phyloP scores from a whole-genome alignment of 2,888 invertebrate species.

The Tiliacea aurago region DNA sequence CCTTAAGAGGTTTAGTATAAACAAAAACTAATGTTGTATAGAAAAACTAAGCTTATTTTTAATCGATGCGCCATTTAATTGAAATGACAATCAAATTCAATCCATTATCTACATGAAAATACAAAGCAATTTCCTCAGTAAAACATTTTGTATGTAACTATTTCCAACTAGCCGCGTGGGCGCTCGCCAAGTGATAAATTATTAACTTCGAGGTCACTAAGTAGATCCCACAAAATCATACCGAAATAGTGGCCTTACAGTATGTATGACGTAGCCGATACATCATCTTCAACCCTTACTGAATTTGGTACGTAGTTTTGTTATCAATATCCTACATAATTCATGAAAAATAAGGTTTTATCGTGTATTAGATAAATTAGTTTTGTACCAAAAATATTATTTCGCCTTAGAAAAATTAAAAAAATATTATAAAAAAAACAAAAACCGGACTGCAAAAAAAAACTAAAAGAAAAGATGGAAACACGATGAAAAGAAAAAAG shows the following conservation, averaged over 20 bases:
- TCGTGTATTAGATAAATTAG: neutral
- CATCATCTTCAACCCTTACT: conserved; percentile 37
- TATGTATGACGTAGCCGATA: conserved; percentile 46
- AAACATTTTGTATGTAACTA: conserved; percentile 33
- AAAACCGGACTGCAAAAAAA: no score
- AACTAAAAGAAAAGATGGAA: no score
- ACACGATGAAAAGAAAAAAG: no score
- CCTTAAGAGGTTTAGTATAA: no score
- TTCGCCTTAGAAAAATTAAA: neutral
- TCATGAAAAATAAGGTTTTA: neutral
- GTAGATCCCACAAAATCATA: conserved; percentile 56
- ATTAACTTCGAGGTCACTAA: conserved; percentile 64
- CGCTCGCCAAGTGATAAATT: conserved; percentile 59
- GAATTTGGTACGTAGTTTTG: conserved; percentile 21
- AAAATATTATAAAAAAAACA: no score
- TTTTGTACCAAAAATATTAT: neutral
- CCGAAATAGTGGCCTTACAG: conserved; percentile 47
- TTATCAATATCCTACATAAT: conserved; percentile 8
- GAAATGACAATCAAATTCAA: conserved; percentile 1
- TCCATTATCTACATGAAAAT: neutral
- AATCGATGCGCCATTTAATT: neutral
- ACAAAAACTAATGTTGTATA: no score
- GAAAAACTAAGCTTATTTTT: no score
- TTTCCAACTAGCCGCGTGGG: conserved; percentile 43
- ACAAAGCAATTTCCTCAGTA: conserved; percentile 22